Conservation (phyloP, 2,113 vertebrate species). For the Egretta garzetta region DNA sequence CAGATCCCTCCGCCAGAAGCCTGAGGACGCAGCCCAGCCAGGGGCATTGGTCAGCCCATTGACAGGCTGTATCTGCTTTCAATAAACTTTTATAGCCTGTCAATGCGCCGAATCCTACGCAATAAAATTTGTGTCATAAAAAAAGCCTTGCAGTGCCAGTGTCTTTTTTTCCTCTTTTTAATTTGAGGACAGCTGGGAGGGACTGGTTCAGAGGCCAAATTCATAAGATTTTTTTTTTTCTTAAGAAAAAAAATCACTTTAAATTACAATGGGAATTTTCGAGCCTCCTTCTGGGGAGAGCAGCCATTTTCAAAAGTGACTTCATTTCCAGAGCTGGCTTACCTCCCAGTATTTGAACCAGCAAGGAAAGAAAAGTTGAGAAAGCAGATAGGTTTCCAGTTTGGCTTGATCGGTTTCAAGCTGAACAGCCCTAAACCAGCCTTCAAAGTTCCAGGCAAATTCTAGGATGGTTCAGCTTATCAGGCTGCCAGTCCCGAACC, state of each 20-base stretch:
- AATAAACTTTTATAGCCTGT: slow-evolving; percentile 69
- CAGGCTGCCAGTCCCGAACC: not conserved
- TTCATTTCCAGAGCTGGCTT: slow-evolving; percentile 63
- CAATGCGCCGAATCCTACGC: slow-evolving; percentile 37
- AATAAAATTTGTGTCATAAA: slow-evolving; percentile 62
- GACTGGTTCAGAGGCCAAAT: not conserved
- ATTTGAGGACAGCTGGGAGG: slow-evolving; percentile 20
- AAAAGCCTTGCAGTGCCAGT: slow-evolving; percentile 35
- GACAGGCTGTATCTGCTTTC: slow-evolving; percentile 58
- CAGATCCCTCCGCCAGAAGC: not conserved
- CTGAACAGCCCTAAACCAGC: not conserved
- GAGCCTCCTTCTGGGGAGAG: not conserved
- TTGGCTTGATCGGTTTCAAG: not conserved
- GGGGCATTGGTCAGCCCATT: slow-evolving; percentile 13
- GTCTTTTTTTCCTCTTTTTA: not conserved
- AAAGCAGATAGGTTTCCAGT: not conserved
- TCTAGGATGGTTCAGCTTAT: not conserved
- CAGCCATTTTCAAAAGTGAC: slow-evolving; percentile 49
- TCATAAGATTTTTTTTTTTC: not conserved
- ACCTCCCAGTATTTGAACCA: slow-evolving; percentile 40
- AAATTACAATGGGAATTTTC: slow-evolving; percentile 62
- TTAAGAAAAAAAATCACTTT: not conserved
- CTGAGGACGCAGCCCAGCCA: not conserved
- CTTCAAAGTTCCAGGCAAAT: not conserved
- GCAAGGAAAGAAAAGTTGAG: slow-evolving; percentile 11